Conservation (phyloP, 2,113 vertebrate species). For the Arenaria interpres region DNA sequence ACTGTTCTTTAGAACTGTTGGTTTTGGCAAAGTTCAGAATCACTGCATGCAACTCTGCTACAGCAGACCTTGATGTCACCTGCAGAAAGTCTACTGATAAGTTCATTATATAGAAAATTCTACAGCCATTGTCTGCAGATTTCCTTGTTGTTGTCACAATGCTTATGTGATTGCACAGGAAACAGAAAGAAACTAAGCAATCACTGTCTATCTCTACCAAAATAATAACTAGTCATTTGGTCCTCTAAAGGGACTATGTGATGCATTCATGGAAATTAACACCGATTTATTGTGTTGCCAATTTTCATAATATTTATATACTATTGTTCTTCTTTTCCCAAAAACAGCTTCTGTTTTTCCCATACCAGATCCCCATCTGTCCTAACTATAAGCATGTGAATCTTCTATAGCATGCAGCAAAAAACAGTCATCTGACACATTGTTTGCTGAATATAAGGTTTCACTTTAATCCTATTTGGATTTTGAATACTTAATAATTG, state of each 20-base stretch:
- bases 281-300: neutral
- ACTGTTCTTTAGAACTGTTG: neutral
- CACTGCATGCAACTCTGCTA: neutral
- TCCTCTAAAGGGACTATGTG: neutral
- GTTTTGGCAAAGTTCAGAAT: neutral
- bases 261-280: neutral
- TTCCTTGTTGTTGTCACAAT: slow-evolving; percentile 33
- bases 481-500: neutral
- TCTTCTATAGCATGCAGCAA: neutral
- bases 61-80: neutral
- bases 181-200: slow-evolving; percentile 9
- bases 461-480: neutral
- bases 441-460: neutral
- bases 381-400: neutral
- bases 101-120: neutral
- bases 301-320: neutral
- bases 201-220: neutral
- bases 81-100: neutral
- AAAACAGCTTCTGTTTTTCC: neutral
- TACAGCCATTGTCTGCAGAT: neutral
- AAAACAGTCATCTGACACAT: neutral
- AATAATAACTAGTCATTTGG: neutral
- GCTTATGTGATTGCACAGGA: slow-evolving; percentile 23
- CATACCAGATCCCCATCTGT: neutral
- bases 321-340: neutral